Percentiles rank a stretch among this genome's conserved stretches.
These are phyloP conservation scores for Ophion costatus DNA, from an alignment of 2,888 invertebrate species.

Conservation along the genomic window DNA sequence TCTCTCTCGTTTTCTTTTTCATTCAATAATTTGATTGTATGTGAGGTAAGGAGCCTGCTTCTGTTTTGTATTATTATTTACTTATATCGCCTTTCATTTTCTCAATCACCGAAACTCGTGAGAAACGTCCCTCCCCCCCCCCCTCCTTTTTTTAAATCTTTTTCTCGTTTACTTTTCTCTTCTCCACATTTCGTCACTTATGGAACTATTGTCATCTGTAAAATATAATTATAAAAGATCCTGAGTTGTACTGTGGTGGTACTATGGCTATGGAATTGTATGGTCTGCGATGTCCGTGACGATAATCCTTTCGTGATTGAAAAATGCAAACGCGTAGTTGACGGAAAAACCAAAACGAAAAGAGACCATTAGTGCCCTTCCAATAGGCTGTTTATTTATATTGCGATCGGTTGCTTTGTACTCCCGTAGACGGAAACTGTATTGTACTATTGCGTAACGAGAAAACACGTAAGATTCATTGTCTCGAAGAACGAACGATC, in stretches of 20 bases:
- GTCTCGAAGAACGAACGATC: background rate
- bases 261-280: conserved; percentile 83
- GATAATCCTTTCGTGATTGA: conserved; percentile 58
- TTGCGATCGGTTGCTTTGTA: conserved; percentile 58
- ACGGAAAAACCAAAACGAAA: background rate
- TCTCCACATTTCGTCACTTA: conserved; percentile 71
- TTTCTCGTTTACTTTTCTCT: conserved; percentile 11
- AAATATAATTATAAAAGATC: conserved; percentile 84
- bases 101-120: conserved; percentile 51
- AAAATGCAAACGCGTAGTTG: background rate
- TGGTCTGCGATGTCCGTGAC: conserved; percentile 71
- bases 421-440: conserved; percentile 51
- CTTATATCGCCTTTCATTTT: conserved; percentile 35
- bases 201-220: conserved; percentile 84
- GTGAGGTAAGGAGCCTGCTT: conserved; percentile 83
- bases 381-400: conserved; percentile 57
- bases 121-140: conserved; percentile 37
- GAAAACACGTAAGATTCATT: background rate
- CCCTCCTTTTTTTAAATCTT: background rate
- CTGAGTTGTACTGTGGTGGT: conserved; percentile 84
- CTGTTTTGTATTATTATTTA: conserved; percentile 52
- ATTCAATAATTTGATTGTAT: conserved; percentile 81
- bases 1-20: conserved; percentile 31
- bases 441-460: conserved; percentile 10
- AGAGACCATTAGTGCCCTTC: conserved; percentile 46